A percentile compares a stretch with the other conserved stretches of the same genome.
phyloP scores from a whole-genome alignment of 2,113 vertebrate species.

The Suncus etruscus region DNA sequence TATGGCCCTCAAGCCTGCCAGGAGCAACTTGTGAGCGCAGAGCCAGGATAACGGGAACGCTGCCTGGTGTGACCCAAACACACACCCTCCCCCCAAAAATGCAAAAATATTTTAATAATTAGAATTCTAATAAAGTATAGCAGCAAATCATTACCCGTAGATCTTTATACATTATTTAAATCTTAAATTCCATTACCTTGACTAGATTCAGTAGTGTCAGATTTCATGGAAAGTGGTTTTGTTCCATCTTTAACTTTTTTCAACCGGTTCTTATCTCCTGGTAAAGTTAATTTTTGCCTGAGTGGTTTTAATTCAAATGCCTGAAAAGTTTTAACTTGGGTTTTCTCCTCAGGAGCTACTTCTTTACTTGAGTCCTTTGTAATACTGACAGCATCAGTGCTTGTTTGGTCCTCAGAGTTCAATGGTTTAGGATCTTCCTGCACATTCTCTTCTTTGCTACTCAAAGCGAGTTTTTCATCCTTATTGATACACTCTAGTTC shows the following conservation, averaged over 20 bases:
- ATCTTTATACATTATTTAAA: constrained; percentile 35
- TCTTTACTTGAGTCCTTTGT: constrained; percentile 83
- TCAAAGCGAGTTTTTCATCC: constrained; percentile 94
- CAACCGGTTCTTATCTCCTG: constrained; percentile 89
- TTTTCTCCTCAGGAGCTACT: constrained; percentile 86
- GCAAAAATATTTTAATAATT: background rate
- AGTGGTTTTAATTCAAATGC: constrained; percentile 97
- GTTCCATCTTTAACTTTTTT: constrained; percentile 89
- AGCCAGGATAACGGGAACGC: too few species aligned
- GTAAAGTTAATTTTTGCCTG: constrained; percentile 92
- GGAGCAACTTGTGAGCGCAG: too few species aligned
- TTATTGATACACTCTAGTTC: constrained; percentile 97
- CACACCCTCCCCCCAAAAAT: too few species aligned
- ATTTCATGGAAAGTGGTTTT: constrained; percentile 83
- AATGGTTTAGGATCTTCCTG: constrained; percentile 76
- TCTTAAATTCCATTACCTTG: constrained; percentile 84
- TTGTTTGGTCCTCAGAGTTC: constrained; percentile 83
- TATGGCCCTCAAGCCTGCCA: too few species aligned
- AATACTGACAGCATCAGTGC: constrained; percentile 86
- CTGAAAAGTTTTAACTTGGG: constrained; percentile 93
- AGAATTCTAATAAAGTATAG: constrained; percentile 37
- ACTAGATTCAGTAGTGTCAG: constrained; percentile 78
- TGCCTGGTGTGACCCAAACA: too few species aligned
- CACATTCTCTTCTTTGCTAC: constrained; percentile 85
- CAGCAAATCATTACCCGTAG: constrained; percentile 32